A percentile compares a stretch with the other conserved stretches of the same genome.
These are phyloP conservation scores for Sitobion miscanthi DNA, from an alignment of 1,140 invertebrate species.

Conservation along the genomic window DNA sequence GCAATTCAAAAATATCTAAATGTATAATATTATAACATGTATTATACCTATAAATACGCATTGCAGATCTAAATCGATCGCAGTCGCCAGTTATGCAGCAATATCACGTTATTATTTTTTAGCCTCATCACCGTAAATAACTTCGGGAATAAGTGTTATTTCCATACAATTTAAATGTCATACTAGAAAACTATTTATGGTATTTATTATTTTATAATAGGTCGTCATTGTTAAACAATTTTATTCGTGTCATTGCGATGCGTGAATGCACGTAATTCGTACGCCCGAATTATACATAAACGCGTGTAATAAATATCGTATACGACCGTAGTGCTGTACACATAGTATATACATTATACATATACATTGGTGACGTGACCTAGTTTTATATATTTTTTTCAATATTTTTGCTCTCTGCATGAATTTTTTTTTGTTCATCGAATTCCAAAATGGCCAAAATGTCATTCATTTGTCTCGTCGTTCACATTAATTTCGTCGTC, in stretches of 20 bases:
- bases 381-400: not conserved
- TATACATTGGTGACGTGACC: not conserved
- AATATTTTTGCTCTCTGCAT: not conserved
- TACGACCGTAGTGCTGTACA: not conserved
- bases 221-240: constrained; percentile 25
- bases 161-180: not conserved
- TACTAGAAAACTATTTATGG: not conserved
- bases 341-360: not conserved
- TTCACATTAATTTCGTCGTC: constrained; percentile 36
- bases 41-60: no score
- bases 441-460: constrained; percentile 12
- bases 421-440: not conserved
- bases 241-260: not conserved
- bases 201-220: constrained; percentile 1
- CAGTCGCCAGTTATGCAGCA: not conserved
- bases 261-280: not conserved
- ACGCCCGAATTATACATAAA: not conserved
- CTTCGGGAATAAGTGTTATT: not conserved
- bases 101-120: not conserved
- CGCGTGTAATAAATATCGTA: constrained; percentile 1
- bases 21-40: no score
- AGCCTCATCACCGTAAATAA: not conserved
- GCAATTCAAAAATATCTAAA: no score
- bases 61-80: not conserved
- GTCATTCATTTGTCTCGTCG: constrained; percentile 44